Base-by-base conservation (phyloP, 2,113 vertebrate species). In the Pongo abelii region DNA sequence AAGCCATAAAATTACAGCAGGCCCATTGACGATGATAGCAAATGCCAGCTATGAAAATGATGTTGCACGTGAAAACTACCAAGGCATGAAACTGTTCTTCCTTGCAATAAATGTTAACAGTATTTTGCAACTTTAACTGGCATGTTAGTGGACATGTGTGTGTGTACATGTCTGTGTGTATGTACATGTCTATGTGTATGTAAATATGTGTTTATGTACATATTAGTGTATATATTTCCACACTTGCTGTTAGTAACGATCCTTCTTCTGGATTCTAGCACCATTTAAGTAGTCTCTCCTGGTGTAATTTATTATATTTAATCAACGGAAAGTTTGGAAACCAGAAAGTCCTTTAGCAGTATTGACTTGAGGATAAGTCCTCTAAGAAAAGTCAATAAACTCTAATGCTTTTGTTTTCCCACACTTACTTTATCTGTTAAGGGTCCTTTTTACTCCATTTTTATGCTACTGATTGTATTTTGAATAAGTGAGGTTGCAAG, bases 381-480 rank as follows among this genome's bases (percentile, higher is more conserved):
- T 67, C 38, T n/a, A 50, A 96, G 40, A 22, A 64, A 77, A 86
- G 59, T 80, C 50, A 87, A 77, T 83, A 80, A 52, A 50, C 78
- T 55, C 25, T 27, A 57, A 43, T 67, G 32, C 13, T 43, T 84
- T 75, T 80, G 27, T 75, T 91, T 92, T 80, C 35, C 8, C 18
- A 67, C 22, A 95, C 25, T 79, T 72, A 91, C 55, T 52, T 67
- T 35, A 83, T 32, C 32, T 59, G 30, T 40, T 85, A 86, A 81
- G 3, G 35, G 17, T 85, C 2, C 14, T 38, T 89, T 78, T 79
- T 38, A 86, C 35, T 61, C 16, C 0, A 67, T 6, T 93, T 40
- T 78, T 91, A 69, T 43, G 12, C 13, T 72, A 46, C 30, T 70
- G 1, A 9, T 67, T 52, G 3, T 69, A 81, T 67, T 94, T 69